Conservation (phyloP, 2,113 vertebrate genomes). For the Microtus montanus region DNA sequence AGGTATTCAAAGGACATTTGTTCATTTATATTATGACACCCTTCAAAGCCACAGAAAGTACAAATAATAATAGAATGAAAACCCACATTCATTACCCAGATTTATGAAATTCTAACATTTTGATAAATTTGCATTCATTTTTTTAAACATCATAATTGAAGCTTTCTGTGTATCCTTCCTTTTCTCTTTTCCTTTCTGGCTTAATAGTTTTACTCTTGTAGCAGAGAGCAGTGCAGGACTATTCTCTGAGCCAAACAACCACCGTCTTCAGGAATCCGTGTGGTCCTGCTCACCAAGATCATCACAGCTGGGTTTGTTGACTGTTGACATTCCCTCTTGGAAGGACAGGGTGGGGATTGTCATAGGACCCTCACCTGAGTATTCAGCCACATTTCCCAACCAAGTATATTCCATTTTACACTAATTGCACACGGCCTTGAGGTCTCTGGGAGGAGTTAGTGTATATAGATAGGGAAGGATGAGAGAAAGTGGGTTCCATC, state of each 20-base stretch:
- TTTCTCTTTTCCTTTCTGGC: background rate
- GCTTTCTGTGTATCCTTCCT: background rate
- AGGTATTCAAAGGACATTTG: background rate
- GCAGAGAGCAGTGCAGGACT: background rate
- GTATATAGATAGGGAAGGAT: background rate
- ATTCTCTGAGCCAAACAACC: background rate
- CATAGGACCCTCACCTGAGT: background rate
- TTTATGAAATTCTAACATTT: background rate
- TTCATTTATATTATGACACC: background rate
- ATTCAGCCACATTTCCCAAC: background rate
- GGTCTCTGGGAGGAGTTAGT: background rate
- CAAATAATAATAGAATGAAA: background rate
- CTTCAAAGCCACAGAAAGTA: background rate
- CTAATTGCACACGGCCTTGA: background rate
- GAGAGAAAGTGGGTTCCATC: background rate
- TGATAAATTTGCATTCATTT: background rate
- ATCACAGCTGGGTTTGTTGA: background rate
- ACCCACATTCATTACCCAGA: background rate
- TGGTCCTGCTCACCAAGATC: background rate
- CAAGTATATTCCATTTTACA: background rate
- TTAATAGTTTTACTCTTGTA: background rate
- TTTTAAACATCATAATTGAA: background rate
- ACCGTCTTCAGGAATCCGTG: background rate
- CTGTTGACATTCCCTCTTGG: background rate
- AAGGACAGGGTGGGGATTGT: background rate